Percentiles rank a stretch among this genome's conserved stretches.
These are phyloP conservation scores for Pluvianellus socialis DNA, from an alignment of 2,113 vertebrate species.

Conservation along the genomic window DNA sequence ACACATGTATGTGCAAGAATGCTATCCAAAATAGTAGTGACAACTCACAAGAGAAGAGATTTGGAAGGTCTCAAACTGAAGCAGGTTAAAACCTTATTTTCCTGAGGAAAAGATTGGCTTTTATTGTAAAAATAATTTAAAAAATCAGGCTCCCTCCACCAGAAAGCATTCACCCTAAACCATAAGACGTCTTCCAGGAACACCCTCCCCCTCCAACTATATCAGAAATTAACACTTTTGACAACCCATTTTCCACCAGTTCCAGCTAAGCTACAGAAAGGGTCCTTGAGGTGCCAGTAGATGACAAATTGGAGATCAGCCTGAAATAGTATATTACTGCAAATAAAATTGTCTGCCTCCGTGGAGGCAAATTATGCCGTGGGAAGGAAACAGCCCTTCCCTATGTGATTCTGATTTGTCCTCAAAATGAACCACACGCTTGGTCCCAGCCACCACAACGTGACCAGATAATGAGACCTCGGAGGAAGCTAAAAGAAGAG, in stretches of 20 bases:
- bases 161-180: background rate
- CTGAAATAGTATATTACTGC: background rate
- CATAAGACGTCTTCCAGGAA: background rate
- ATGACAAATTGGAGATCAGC: background rate
- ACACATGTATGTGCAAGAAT: background rate
- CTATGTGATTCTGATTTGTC: background rate
- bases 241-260: background rate
- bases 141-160: background rate
- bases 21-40: background rate
- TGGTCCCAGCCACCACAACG: background rate
- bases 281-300: background rate
- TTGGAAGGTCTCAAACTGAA: background rate
- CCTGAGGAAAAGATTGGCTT: background rate
- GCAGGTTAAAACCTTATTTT: background rate
- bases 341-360: background rate
- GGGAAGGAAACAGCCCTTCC: background rate
- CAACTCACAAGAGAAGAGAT: background rate
- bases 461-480: background rate
- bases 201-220: background rate
- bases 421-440: background rate
- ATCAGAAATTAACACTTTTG: conserved; percentile 2
- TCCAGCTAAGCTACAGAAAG: background rate
- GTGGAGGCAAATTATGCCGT: background rate
- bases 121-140: background rate
- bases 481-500: background rate